Evolutionary conservation across 2,888 invertebrate species (phyloP).

Genomic region (Cremastinae sp.): DNA sequence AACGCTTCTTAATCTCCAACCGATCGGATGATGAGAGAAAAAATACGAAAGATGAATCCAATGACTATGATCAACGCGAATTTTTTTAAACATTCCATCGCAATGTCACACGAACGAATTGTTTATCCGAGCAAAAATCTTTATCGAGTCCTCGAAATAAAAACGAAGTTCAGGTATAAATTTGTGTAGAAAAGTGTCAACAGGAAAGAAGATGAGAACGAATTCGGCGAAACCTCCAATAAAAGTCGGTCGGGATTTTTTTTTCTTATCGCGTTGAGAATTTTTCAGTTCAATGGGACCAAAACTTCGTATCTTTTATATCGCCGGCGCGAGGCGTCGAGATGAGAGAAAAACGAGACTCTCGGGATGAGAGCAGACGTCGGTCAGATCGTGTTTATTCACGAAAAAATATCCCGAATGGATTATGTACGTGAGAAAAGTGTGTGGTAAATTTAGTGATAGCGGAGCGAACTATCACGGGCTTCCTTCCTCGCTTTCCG

Average conservation of each 20-base stretch:
- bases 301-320: slow-evolving; percentile 30
- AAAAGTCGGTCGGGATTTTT: slow-evolving; percentile 62
- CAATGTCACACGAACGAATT: not conserved
- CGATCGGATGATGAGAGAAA: slow-evolving; percentile 31
- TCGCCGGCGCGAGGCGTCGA: slow-evolving; percentile 31
- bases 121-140: too few relatives aligned
- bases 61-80: slow-evolving; percentile 31
- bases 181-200: slow-evolving; percentile 7
- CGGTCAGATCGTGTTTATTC: slow-evolving; percentile 12
- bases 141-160: too few relatives aligned
- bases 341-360: slow-evolving; percentile 43
- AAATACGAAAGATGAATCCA: too few relatives aligned
- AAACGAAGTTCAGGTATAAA: slow-evolving; percentile 10
- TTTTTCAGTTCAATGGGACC: slow-evolving; percentile 62
- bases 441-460: slow-evolving; percentile 42
- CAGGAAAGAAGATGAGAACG: slow-evolving; percentile 53
- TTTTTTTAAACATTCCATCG: slow-evolving; percentile 14
- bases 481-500: slow-evolving; percentile 21
- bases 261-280: slow-evolving; percentile 71
- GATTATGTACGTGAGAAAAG: slow-evolving; percentile 56
- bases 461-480: slow-evolving; percentile 37
- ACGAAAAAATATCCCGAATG: slow-evolving; percentile 19
- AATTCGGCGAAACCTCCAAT: slow-evolving; percentile 67
- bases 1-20: slow-evolving; percentile 9
- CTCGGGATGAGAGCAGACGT: slow-evolving; percentile 33